Conservation (phyloP, 2,888 invertebrate genomes). For the Xanthia icteritia region DNA sequence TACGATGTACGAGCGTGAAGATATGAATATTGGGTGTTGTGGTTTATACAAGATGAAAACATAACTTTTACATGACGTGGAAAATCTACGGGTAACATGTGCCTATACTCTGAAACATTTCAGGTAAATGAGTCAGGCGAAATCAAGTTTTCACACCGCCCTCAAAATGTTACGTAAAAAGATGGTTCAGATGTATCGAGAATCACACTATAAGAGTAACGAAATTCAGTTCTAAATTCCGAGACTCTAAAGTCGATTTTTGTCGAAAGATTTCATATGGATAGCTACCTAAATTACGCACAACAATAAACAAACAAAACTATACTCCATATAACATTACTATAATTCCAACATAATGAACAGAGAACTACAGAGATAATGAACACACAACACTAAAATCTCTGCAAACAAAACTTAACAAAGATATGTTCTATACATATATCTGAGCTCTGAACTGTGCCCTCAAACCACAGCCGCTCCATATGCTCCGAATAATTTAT, state of each 20-base stretch:
- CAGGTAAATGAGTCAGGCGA: slow-evolving; percentile 36
- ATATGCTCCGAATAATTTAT: slow-evolving; percentile 67
- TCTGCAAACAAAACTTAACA: slow-evolving; percentile 51
- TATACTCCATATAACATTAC: not conserved
- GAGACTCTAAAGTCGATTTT: not conserved
- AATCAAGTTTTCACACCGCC: slow-evolving; percentile 25
- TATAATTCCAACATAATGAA: slow-evolving; percentile 6
- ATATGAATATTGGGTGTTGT: slow-evolving; percentile 73
- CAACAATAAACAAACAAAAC: slow-evolving; percentile 6
- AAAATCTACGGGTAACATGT: slow-evolving; percentile 38
- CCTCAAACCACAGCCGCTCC: slow-evolving; percentile 63
- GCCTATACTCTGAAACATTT: slow-evolving; percentile 34
- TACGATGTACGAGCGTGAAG: slow-evolving; percentile 70
- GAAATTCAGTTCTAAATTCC: not conserved
- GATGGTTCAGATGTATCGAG: not conserved
- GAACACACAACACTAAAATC: slow-evolving; percentile 51
- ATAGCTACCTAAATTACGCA: not conserved
- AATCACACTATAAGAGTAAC: not conserved
- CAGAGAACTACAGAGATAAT: slow-evolving; percentile 29
- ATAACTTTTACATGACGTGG: slow-evolving; percentile 62
- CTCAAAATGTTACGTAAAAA: slow-evolving; percentile 6
- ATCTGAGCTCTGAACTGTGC: slow-evolving; percentile 56
- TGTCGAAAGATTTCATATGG: not conserved
- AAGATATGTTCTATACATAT: slow-evolving; percentile 42
- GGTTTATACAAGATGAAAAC: slow-evolving; percentile 72